Evolutionary conservation across 2,797 vertebrate species (phyloP), one percentile per base, ranked within the genome.

Genomic region (Melanotaenia pygmaea): DNA sequence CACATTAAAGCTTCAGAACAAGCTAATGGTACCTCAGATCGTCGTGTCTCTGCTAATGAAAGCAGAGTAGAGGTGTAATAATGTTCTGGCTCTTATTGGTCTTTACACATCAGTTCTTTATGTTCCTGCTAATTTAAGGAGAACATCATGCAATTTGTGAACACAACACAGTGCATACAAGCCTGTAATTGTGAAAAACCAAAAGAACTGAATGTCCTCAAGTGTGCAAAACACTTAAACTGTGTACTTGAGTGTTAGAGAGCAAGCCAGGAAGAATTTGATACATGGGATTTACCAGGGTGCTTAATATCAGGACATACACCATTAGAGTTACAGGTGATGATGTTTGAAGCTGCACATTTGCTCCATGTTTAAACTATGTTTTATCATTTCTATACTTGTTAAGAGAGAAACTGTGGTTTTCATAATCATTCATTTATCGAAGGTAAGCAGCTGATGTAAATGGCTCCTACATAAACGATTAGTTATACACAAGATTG

Each of bases 151-250:
- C 80, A 73, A 84, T 61, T 60, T 18, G 4, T 24, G 43, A 82
- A 24, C 38, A 71, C 59, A 68, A 64, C 67, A 74, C 56, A 28
- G 51, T 35, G 22, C 69, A 26, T 18, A n/a, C 26, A 35, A 54
- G 47, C 51, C 81, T 87, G 67, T 85, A 82, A 89, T 86, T 84
- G 67, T 74, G 70, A 70, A 57, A 67, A 83, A 75, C 70, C 56
- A 59, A 38, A 43, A 65, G 59, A 75, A 82, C 82, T 76, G 72
- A 70, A 67, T 82, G 85, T 86, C 59, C 67, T 59, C 24, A 7
- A 24, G 60, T 58, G 4, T 61, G 59, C 57, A 30, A 40, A 54
- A 75, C 45, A 68, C 58, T 58, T 71, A 18, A 6, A 24, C 64
- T 58, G 56, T 32, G 54, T 76, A 32, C 65, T 51, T 65, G 26